Evolutionary conservation across 2,797 vertebrate genomes (phyloP).

Genomic region (Salarias fasciatus): DNA sequence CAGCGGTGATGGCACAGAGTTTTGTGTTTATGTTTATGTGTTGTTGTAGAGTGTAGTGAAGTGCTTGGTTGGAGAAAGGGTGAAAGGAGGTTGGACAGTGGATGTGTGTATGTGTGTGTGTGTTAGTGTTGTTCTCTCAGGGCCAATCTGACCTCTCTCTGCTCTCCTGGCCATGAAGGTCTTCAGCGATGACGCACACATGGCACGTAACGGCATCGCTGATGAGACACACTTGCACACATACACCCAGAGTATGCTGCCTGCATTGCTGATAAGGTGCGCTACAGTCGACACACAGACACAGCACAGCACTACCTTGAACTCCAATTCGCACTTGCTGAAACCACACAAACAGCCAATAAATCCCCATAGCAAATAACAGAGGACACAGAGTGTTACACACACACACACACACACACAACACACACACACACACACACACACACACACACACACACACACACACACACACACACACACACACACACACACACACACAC

Average conservation of each 20-base stretch:
- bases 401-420: constrained; percentile 25
- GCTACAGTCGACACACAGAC: constrained; percentile 61
- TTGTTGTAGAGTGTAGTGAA: constrained; percentile 12
- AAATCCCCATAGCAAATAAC: constrained; percentile 78
- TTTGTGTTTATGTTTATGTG: constrained; percentile 17
- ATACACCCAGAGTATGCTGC: constrained; percentile 52
- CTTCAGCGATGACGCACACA: constrained; percentile 76
- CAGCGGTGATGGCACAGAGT: constrained; percentile 20
- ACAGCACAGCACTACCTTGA: constrained; percentile 78
- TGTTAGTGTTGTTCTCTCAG: constrained; percentile 65
- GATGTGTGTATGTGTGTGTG: background rate
- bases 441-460: constrained; percentile 59
- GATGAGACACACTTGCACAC: constrained; percentile 64
- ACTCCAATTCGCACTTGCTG: constrained; percentile 72
- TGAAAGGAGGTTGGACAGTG: background rate
- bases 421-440: constrained; percentile 45
- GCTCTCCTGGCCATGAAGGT: constrained; percentile 82
- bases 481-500: constrained; percentile 66
- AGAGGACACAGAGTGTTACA: constrained; percentile 73
- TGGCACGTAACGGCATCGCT: constrained; percentile 65
- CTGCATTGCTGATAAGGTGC: constrained; percentile 76
- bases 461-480: constrained; percentile 55
- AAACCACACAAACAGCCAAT: constrained; percentile 80
- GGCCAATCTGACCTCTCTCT: constrained; percentile 77
- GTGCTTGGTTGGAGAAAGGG: background rate